Base-by-base conservation (phyloP, 2,888 invertebrate species). In the Agelastica alni region DNA sequence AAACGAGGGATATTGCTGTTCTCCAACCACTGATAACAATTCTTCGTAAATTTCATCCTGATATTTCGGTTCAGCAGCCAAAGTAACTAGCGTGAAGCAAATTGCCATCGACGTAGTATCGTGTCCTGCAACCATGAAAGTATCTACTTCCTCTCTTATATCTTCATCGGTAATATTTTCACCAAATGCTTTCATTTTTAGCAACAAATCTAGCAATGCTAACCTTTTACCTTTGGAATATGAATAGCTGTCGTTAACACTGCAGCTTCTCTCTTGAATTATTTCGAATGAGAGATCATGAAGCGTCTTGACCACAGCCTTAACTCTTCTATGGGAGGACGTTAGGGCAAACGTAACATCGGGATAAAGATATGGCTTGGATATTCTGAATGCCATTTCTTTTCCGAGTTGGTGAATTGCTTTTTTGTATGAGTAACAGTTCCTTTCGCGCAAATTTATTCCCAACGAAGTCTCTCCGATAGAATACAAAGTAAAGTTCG, bases 181-280 rank as follows among this genome's bases (percentile, higher is more conserved):
- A 0, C 80, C 80, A 3, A 79, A 75, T 34, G 73, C 70, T 59
- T 82, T 79, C 0, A 81, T 81, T 3, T 74, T 69, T 12, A 83
- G 63, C 2, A 83, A 67, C n/a, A 83, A 75, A 68, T 83, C 83
- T 36, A 83, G 65, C 81, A 83, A 80, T 0, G 82, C 83, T 31
- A 79, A 74, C 12, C 79, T 79, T 56, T 78, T 81, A 67, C 79
- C 6, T 22, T 6, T 22, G 4, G 53, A 47, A 18, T 53, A 53
- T 2, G 47, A 53, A 20, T 13, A 20, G 5, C 18, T 26, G 2
- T 3, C 6, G 3, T 3, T 16, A n/a, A 12, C 13, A 3, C 10
- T 22, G 16, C n/a, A 5, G 4, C 20, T 31, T 22, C 41, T 48
- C 2, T 54, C 47, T 37, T 18, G n/a, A 6, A 58, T 54, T 5